Base-by-base conservation (phyloP, 2,888 invertebrate genomes). In the Ochropleura leucogaster region DNA sequence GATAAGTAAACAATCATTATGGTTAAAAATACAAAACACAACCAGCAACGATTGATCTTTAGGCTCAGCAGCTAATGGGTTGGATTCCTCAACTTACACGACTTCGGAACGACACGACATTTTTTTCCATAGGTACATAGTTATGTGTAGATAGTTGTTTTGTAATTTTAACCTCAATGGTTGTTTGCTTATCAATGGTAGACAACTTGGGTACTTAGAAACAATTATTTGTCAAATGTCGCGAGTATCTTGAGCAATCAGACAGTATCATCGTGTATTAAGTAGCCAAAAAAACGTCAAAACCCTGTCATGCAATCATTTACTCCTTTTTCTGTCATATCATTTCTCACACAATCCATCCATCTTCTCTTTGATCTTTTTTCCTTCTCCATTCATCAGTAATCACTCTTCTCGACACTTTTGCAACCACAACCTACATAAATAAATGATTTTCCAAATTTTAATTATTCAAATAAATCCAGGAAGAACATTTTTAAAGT, bases 401-500 rank as follows among this genome's bases (percentile, higher is more conserved):
- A 12, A 62, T 14, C 44, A 62, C 42, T 62, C n/a, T n/a, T 18
- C 9, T 53, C 4, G n/a, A n/a, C 53, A 49, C 49, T 20, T 4
- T n/a, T 60, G 8, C 42, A 10, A n/a, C 42, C n/a, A n/a, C 12
- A 42, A 62, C 12, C 12, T 10, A 42, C 60, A 6, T 18, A 16
- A 8, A 59, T n/a, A 30, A 30, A 47, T 14, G 18, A 47, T 78
- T 60, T n/a, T n/a, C n/a, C 18, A 44, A 53, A 53, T 55, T n/a
- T 12, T 63, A 42, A 71, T 14, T 2, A 49, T 42, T 10, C 30
- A 55, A 53, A 51, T 80, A 47, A 53, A 64, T 53, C 10, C 62
- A 18, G 51, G 30, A 49, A 55, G 7, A 81, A 30, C 12, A 42
- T 46, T 67, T 30, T 82, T 18, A 46, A 47, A 47, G 44, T 30